Base-by-base conservation (phyloP, 2,888 invertebrate genomes). In the Lobophora halterata region DNA sequence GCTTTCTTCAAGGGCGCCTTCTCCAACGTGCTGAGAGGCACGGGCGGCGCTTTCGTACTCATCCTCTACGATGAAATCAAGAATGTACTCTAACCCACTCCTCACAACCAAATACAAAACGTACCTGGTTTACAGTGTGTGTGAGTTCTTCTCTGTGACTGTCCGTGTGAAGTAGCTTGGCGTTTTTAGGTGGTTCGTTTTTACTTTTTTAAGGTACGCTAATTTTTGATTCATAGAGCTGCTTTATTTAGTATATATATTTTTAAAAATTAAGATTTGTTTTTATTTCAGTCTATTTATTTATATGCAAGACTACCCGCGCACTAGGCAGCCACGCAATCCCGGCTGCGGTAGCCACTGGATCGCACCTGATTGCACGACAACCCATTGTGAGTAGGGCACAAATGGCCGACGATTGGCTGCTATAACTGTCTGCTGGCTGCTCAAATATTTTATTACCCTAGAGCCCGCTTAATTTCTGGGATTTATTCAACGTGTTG, bases 1-100 rank as follows among this genome's bases (percentile, higher is more conserved):
- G 97, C 97, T 31, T 96, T 98, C 91, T 98, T 97, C 90, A 98
- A 97, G 89, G 98, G 97, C 26, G 97, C 97, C 20, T 93, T 97
- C 88, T 97, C 97, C 48, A 97, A 97, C 80, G 89, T 97, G 23
- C 91, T 97, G 61, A 90, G 97, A 80, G 97, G 97, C 61, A 96
- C 97, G 30, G 97, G 97, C 49, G 97, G 95, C 36, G 97, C 97
- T 43, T 91, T 97, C 49, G 97, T 97, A 38, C 90, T 97, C 52
- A 95, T 96, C 28, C 85, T 97, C 48, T 97, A 97, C 76, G 97
- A 97, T 72, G 93, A 94, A 87, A 88, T 97, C 67, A 95, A 95
- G 80, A 91, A 89, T 57, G 46, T 90, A n/a, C 63, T 90, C 34
- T 90, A 82, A 85, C 17, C 4, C n/a, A 3, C n/a, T 19, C 7